Evolutionary conservation across 2,888 invertebrate species (phyloP).

Genomic region (Ctena decussata): DNA sequence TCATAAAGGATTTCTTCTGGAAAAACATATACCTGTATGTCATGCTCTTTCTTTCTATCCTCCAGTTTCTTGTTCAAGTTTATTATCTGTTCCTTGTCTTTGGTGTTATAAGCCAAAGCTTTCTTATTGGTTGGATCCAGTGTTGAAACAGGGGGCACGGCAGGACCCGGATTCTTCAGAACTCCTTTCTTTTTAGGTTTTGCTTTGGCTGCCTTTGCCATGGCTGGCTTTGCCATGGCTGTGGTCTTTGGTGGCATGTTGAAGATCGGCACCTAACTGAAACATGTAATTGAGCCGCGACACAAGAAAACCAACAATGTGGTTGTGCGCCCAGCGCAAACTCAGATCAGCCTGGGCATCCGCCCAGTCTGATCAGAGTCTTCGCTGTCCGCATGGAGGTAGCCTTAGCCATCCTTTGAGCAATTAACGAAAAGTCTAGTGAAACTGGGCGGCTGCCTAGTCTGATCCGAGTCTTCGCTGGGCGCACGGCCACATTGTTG

Average conservation of each 20-base stretch:
- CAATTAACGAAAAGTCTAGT: no score
- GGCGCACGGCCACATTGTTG: no score
- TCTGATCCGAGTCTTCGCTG: no score
- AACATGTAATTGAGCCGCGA: no score
- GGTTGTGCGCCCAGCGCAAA: no score
- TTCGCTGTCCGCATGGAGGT: no score
- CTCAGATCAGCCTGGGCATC: no score
- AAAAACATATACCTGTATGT: conserved; percentile 32
- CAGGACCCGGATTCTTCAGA: conserved; percentile 15
- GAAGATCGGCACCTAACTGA: neutral
- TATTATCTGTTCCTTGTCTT: conserved; percentile 29
- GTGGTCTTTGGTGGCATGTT: neutral
- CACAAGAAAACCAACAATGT: no score
- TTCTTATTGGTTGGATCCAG: conserved; percentile 25
- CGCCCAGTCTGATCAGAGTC: no score
- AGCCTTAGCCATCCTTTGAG: no score
- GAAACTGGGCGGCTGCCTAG: no score
- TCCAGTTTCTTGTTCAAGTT: conserved; percentile 40
- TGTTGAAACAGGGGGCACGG: conserved; percentile 38
- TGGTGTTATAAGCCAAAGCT: conserved; percentile 18
- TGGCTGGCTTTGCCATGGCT: conserved; percentile 20
- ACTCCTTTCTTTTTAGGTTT: conserved; percentile 7
- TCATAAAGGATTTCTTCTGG: no score
- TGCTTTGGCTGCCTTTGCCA: neutral
- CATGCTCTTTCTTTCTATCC: conserved; percentile 37